Evolutionary conservation across 2,113 vertebrate genomes (phyloP).

Genomic region (Athene noctua): DNA sequence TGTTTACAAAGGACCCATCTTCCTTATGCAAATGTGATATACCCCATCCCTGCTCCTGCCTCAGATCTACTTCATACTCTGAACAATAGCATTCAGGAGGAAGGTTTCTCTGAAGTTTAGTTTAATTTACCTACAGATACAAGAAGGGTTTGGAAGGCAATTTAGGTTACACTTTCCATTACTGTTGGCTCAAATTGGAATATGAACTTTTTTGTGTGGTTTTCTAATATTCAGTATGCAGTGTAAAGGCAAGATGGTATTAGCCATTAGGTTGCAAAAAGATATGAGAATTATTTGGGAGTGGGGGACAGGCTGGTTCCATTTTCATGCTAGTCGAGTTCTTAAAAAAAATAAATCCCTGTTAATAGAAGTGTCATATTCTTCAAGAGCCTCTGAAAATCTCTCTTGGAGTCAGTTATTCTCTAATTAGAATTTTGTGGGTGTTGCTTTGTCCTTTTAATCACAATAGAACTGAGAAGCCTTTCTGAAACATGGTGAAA

Average conservation of each 20-base stretch:
- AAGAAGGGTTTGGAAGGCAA: background rate
- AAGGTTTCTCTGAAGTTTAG: background rate
- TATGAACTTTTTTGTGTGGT: background rate
- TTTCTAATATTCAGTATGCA: background rate
- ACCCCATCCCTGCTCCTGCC: background rate
- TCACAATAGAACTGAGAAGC: background rate
- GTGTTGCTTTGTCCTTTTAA: background rate
- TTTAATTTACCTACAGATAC: background rate
- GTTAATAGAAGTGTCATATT: background rate
- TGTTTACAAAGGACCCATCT: slow-evolving; percentile 47
- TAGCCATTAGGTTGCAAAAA: background rate
- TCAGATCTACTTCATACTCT: background rate
- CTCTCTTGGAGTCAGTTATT: background rate
- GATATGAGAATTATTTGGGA: background rate
- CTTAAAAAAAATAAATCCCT: background rate
- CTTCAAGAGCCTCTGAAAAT: background rate
- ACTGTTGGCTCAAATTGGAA: background rate
- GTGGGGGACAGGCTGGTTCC: background rate
- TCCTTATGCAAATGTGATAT: slow-evolving; percentile 22
- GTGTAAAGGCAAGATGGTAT: background rate
- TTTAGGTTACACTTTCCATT: background rate
- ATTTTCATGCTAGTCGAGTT: background rate
- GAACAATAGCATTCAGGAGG: background rate
- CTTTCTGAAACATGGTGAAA: background rate
- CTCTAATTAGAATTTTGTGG: background rate